phyloP scores from a whole-genome alignment of 2,113 vertebrate genomes.

The Gobiocypris rarus region DNA sequence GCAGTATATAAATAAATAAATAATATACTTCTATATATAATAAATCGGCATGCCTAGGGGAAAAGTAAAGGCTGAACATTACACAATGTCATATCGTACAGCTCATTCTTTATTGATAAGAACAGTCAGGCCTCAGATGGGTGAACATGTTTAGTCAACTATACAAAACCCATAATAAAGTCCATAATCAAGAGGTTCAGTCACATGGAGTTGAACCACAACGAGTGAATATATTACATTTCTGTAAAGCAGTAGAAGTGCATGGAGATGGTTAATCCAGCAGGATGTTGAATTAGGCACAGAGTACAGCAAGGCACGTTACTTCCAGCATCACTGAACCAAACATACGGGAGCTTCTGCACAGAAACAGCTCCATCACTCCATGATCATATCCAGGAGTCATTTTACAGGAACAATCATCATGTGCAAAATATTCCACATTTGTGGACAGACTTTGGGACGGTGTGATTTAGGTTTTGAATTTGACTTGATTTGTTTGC shows the following conservation, averaged over 20 bases:
- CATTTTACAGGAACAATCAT: not conserved
- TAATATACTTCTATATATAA: too few species aligned
- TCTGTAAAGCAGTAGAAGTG: not conserved
- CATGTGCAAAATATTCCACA: not conserved
- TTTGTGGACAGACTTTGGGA: not conserved
- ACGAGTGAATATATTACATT: not conserved
- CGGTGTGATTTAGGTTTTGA: slow-evolving; percentile 1
- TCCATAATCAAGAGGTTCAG: not conserved
- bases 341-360: not conserved
- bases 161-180: not conserved
- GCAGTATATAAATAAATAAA: too few species aligned
- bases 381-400: not conserved
- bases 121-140: not conserved
- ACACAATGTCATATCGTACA: not conserved
- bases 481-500: not conserved
- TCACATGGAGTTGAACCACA: not conserved
- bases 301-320: not conserved
- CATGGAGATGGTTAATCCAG: too few species aligned
- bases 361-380: not conserved
- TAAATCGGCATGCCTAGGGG: not conserved
- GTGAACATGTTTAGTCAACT: not conserved
- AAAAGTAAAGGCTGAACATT: too few species aligned
- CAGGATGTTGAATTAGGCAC: not conserved
- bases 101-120: not conserved
- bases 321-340: not conserved